phyloP scores from a whole-genome alignment of 2,113 vertebrate genomes.

The Scophthalmus maximus region DNA sequence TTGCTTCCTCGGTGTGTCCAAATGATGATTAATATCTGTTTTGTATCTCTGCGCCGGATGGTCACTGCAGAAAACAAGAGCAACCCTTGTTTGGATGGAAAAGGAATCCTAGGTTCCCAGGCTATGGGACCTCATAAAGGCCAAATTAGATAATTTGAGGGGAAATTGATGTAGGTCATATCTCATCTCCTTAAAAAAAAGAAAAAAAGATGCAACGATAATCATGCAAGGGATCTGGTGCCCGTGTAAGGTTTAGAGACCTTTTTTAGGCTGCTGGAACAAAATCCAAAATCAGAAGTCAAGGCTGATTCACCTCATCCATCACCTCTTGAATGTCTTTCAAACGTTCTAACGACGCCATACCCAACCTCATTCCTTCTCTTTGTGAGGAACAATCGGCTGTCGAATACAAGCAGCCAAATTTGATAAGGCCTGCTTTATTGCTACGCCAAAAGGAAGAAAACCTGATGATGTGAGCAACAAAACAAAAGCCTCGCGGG shows the following conservation, averaged over 20 bases:
- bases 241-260: conserved; percentile 22
- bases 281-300: background rate
- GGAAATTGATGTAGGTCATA: conserved; percentile 90
- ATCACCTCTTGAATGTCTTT: background rate
- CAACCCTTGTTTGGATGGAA: conserved; percentile 88
- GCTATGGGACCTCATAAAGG: conserved; percentile 91
- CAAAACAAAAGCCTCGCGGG: conserved; percentile 47
- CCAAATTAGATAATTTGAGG: conserved; percentile 91
- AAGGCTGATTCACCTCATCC: background rate
- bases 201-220: conserved; percentile 58
- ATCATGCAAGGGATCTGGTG: conserved; percentile 46
- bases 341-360: background rate
- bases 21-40: conserved; percentile 98
- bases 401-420: background rate
- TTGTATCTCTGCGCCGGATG: conserved; percentile 89
- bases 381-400: background rate
- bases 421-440: conserved; percentile 5
- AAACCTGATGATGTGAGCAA: conserved; percentile 44
- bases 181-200: conserved; percentile 77
- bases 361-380: background rate
- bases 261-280: background rate
- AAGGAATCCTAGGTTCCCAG: conserved; percentile 84
- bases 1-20: conserved; percentile 81
- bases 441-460: background rate
- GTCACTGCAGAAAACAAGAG: conserved; percentile 91